Conservation (phyloP, 2,797 vertebrate genomes). For the Neostethus bicornis region DNA sequence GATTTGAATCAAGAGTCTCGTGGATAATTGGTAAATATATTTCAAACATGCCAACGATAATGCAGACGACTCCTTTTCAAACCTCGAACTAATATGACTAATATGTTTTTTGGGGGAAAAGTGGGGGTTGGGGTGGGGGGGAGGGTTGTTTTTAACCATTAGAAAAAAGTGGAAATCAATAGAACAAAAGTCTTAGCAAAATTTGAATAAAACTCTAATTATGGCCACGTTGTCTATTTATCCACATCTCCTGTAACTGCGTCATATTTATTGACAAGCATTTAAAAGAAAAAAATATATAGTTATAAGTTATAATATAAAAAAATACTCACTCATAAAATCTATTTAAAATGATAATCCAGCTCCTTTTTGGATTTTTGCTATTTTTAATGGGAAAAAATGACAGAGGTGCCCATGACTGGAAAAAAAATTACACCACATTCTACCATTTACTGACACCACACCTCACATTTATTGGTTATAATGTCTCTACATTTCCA, state of each 20-base stretch:
- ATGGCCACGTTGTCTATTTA: not conserved
- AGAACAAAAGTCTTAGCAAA: not conserved
- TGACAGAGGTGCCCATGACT: no score
- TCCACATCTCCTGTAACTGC: not conserved
- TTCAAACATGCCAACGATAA: not conserved
- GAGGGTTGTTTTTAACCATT: not conserved
- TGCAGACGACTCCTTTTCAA: not conserved
- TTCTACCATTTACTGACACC: slow-evolving; percentile 22
- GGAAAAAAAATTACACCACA: slow-evolving; percentile 1
- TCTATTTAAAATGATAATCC: no score
- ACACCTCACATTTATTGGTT: slow-evolving; percentile 30
- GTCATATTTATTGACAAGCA: no score
- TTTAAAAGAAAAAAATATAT: no score
- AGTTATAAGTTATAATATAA: no score
- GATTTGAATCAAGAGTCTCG: not conserved
- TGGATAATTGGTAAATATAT: no score
- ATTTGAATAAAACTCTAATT: not conserved
- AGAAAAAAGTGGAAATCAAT: not conserved
- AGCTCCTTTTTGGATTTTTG: no score
- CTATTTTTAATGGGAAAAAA: no score
- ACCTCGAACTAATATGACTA: not conserved
- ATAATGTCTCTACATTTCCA: slow-evolving; percentile 15
- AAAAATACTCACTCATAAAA: no score
- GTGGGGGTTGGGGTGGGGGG: no score
- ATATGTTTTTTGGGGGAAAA: no score